Conservation (phyloP, 2,888 invertebrate genomes). For the Mesoligia furuncula region DNA sequence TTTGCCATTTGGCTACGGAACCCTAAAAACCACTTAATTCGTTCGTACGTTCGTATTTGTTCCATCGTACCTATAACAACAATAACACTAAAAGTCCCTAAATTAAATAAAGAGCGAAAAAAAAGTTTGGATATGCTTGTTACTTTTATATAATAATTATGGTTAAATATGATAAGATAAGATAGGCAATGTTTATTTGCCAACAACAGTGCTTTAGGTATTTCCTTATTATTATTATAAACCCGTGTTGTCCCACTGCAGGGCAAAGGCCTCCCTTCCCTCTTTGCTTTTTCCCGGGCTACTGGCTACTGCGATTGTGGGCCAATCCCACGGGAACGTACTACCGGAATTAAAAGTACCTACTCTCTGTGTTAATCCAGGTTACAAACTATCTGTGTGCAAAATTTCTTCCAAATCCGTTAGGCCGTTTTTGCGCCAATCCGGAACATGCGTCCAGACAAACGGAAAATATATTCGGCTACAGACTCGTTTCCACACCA, state of each 20-base stretch:
- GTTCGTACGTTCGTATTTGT: too few species aligned
- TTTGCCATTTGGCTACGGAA: too few species aligned
- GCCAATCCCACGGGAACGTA: neutral
- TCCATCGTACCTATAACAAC: too few species aligned
- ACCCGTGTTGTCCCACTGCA: too few species aligned
- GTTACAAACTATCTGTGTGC: neutral
- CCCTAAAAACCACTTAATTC: too few species aligned
- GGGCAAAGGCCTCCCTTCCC: too few species aligned
- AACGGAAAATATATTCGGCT: neutral
- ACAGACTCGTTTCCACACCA: neutral
- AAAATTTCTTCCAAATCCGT: neutral
- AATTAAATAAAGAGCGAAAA: too few species aligned
- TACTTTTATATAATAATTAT: slow-evolving; percentile 44
- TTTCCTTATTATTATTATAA: neutral
- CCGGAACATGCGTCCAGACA: neutral
- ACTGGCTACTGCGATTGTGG: too few species aligned
- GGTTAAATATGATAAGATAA: neutral
- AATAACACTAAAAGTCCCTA: too few species aligned
- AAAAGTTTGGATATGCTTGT: neutral
- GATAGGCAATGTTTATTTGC: neutral
- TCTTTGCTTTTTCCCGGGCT: too few species aligned
- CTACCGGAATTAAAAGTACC: neutral
- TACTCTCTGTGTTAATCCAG: neutral
- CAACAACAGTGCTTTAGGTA: neutral
- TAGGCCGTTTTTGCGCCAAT: neutral